phyloP scores from a whole-genome alignment of 2,797 vertebrate species.

The Crenichthys baileyi region DNA sequence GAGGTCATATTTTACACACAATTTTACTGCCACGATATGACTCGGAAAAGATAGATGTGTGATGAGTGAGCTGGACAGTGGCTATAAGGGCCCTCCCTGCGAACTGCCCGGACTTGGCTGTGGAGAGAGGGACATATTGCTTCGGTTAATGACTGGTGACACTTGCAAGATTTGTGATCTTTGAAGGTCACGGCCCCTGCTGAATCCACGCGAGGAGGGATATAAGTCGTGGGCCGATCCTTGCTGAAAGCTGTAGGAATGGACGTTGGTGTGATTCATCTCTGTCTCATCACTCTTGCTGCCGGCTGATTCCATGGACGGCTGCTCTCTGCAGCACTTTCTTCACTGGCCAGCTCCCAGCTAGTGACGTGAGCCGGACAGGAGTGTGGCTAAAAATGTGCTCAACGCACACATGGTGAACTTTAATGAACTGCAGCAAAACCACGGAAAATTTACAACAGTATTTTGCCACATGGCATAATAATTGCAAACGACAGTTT shows the following conservation, averaged over 20 bases:
- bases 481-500: constrained; percentile 8
- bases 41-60: constrained; percentile 47
- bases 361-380: constrained; percentile 47
- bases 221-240: constrained; percentile 62
- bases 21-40: constrained; percentile 34
- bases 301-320: constrained; percentile 54
- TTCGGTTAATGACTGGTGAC: constrained; percentile 80
- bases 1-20: constrained; percentile 49
- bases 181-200: constrained; percentile 70
- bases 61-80: constrained; percentile 39
- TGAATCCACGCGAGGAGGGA: constrained; percentile 64
- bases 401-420: constrained; percentile 20
- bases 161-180: constrained; percentile 75
- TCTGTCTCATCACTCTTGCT: constrained; percentile 65
- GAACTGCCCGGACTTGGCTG: constrained; percentile 50
- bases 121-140: constrained; percentile 71
- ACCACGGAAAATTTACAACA: constrained; percentile 4
- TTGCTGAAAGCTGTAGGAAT: constrained; percentile 61
- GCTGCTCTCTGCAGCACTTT: constrained; percentile 57
- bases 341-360: constrained; percentile 52
- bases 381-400: constrained; percentile 54
- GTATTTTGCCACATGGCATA: neutral
- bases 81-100: constrained; percentile 50
- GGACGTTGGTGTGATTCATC: constrained; percentile 73
- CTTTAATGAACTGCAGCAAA: constrained; percentile 12